Evolutionary conservation across 2,888 invertebrate genomes (phyloP), one percentile per base, ranked within the genome.

Genomic region (Ceratothoa steindachneri): DNA sequence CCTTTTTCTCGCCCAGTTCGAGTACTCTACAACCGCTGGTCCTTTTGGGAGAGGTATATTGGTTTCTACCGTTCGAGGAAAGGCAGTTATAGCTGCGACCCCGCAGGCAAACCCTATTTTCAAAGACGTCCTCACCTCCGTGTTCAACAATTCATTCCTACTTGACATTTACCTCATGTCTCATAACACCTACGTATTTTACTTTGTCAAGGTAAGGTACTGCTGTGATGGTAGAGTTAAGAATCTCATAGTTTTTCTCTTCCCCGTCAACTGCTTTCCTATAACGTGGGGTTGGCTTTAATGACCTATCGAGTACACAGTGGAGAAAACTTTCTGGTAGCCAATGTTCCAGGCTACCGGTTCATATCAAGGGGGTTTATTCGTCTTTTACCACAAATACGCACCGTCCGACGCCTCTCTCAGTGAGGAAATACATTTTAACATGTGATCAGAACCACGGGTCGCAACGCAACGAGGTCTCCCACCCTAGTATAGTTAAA

Each of bases 51-150:
- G 93, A 31, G 86, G 86, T 12, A 87, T 95, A 1, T 90, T 95
- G 0, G 93, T 95, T 82, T 95, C 95, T 31, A 82, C 93, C 29
- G 86, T 86, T 19, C 93, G 95, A 80, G 87, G 95, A 1, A 90
- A 94, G 0, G 93, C 7, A 89, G 91, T 82, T 92, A 93, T 41
- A 90, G 93, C 24, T 90, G 91, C 93, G 81, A 93, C 93, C 12
- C 93, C 93, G 0, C 91, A 93, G 0, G 93, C 95, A 0, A 94
- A 95, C 83, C 90, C 93, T 31, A 95, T 95, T 81, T 93, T 94
- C 84, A 88, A 92, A 31, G 95, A 95, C 84, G 95, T 95, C 1
- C 93, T 95, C 84, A 94, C 94, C 1, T 93, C 93, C 0, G 95
- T 95, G 4, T 93, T 95, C 84, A 95, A 95, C 85, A 89, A 93